phyloP scores from a whole-genome alignment of 1,140 invertebrate genomes.

The Drosophila auraria region DNA sequence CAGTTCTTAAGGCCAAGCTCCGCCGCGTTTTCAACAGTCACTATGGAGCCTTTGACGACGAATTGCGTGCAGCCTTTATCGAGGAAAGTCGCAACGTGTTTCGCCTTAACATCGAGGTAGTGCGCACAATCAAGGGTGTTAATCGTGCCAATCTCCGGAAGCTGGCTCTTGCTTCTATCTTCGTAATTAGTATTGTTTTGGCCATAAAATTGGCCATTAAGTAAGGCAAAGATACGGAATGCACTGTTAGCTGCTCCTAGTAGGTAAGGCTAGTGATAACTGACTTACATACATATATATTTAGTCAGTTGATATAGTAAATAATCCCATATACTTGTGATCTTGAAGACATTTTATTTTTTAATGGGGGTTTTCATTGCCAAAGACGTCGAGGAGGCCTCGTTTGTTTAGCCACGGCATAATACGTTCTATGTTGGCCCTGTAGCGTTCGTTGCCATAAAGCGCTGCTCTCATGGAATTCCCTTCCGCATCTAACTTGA shows the following conservation, averaged over 20 bases:
- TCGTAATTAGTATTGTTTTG: constrained; percentile 70
- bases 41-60: constrained; percentile 88
- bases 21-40: constrained; percentile 89
- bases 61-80: constrained; percentile 89
- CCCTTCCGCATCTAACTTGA: not conserved
- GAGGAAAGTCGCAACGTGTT: constrained; percentile 92
- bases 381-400: constrained; percentile 33
- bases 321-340: constrained; percentile 14
- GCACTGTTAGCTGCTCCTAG: not conserved
- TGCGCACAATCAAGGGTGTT: constrained; percentile 88
- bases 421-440: constrained; percentile 45
- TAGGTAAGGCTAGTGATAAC: constrained; percentile 19
- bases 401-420: constrained; percentile 58
- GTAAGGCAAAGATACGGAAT: constrained; percentile 15
- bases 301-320: constrained; percentile 37
- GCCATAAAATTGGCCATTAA: constrained; percentile 72
- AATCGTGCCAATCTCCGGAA: constrained; percentile 72
- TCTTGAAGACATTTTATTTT: constrained; percentile 1
- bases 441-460: constrained; percentile 44
- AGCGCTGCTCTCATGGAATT: not conserved
- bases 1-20: constrained; percentile 88
- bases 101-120: constrained; percentile 90
- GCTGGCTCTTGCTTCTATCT: constrained; percentile 61
- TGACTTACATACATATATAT: not conserved
- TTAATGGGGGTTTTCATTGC: not conserved